These are phyloP conservation scores for Streptopelia turtur DNA, from an alignment of 2,797 vertebrate species.

Conservation along the genomic window DNA sequence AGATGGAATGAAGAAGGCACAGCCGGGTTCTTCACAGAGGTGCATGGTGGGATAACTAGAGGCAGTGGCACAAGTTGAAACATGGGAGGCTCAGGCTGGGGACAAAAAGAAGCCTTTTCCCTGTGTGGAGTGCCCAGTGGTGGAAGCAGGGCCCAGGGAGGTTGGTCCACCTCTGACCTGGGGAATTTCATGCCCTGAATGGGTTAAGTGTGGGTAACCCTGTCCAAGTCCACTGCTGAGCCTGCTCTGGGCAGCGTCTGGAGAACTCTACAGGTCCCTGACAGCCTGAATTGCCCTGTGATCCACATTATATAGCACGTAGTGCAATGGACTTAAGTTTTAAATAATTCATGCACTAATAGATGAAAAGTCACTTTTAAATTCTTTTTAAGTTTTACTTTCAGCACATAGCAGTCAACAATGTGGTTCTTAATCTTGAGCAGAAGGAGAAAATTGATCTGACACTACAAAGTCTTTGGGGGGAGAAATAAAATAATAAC, in stretches of 20 bases:
- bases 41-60: fast-evolving
- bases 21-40: not conserved
- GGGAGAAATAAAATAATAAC: not conserved
- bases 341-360: not conserved
- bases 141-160: not conserved
- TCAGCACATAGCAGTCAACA: not conserved
- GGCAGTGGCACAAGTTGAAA: not conserved
- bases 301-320: too few species aligned
- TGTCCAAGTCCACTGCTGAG: not conserved
- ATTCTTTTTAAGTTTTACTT: not conserved
- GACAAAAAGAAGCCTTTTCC: not conserved
- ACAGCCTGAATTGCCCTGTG: not conserved
- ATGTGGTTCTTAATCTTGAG: not conserved
- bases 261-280: not conserved
- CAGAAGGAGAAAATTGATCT: not conserved
- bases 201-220: not conserved
- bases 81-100: not conserved
- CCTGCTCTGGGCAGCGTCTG: not conserved
- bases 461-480: not conserved
- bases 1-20: fast-evolving
- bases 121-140: fast-evolving
- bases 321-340: not conserved
- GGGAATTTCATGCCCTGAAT: not conserved
- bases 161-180: not conserved
- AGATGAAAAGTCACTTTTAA: not conserved